phyloP scores from a whole-genome alignment of 2,888 invertebrate species.

The Gastrophysa polygoni region DNA sequence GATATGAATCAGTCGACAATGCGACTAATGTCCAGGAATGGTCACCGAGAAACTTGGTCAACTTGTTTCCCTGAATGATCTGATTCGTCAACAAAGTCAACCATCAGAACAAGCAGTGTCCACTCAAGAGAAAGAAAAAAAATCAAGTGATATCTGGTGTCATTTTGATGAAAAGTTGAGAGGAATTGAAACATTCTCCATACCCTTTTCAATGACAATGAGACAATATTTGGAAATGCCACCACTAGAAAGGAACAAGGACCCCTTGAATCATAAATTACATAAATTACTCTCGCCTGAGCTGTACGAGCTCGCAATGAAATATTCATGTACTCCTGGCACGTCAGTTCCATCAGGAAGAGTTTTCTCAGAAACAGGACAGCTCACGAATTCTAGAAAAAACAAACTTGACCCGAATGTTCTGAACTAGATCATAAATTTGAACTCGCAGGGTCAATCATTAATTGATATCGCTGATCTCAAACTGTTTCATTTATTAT shows the following conservation, averaged over 20 bases:
- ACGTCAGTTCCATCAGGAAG: constrained; percentile 42
- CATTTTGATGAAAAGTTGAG: constrained; percentile 27
- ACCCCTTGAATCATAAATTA: constrained; percentile 36
- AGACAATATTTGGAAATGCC: constrained; percentile 24
- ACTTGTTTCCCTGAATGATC: constrained; percentile 1
- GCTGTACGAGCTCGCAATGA: constrained; percentile 32
- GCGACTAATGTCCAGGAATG: constrained; percentile 31
- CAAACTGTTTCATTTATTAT: too few species aligned
- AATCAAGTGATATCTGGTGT: constrained; percentile 12
- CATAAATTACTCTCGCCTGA: too few species aligned
- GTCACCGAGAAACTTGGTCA: constrained; percentile 30
- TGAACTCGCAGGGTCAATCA: too few species aligned
- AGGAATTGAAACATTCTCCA: constrained; percentile 15
- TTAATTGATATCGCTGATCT: too few species aligned
- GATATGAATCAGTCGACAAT: too few species aligned
- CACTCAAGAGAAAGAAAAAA: not conserved
- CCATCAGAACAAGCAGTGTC: not conserved
- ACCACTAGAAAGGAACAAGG: constrained; percentile 25
- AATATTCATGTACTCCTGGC: constrained; percentile 36
- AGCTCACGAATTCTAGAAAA: constrained; percentile 35
- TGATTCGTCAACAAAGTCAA: constrained; percentile 8
- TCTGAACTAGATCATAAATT: too few species aligned
- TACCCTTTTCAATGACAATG: constrained; percentile 23
- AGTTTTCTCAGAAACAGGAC: constrained; percentile 41
- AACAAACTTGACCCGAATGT: too few species aligned